Base-by-base conservation (phyloP, 64 coral and sea anemone genomes). In the Dendrophyllia cribrosa region DNA sequence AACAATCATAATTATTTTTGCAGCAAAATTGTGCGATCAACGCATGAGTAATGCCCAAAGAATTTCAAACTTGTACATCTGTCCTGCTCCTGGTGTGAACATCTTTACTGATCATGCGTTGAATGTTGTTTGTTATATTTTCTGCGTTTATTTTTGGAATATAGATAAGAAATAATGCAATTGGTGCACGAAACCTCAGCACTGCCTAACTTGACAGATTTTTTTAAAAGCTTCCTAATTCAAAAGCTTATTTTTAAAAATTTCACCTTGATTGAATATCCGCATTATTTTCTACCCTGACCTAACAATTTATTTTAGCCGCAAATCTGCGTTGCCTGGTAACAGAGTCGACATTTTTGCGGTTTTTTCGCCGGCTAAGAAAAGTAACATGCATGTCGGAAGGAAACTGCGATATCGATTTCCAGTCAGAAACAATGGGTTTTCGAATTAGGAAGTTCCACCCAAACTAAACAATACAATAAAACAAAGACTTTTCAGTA, bases 11-110 rank as follows among this genome's bases (percentile, higher is more conserved):
- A 51, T 51, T 84, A n/a, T 66, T 65, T 48, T 62, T 13, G 19
- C 44, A 51, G 20, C n/a, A 20, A 49, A 13, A 45, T 21, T 66
- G 46, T 9, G 14, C 10, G n/a, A 22, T 67, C 5, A 84, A 20
- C 15, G 10, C 17, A 34, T 84, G 80, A 84, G 62, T 67, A 48
- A 84, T 68, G 80, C 50, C 13, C 20, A 52, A 84, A 65, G 80
- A 84, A 84, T 84, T 66, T 46, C 11, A 84, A 84, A 84, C 17
- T 67, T 84, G 61, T 66, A 66, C 80, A 84, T 48, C 61, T 84
- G 80, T 8, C 15, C 8, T 2, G 23, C 12, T 9, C 34, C 56
- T 9, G 1, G 52, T 1, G 26, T 9, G 58, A 45, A 82, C 47
- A n/a, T 1, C 3, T 51, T 9, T 22, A 14, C 8, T 51, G 62